Evolutionary conservation across 2,797 vertebrate species (phyloP).

Genomic region (Decapterus maruadsi): DNA sequence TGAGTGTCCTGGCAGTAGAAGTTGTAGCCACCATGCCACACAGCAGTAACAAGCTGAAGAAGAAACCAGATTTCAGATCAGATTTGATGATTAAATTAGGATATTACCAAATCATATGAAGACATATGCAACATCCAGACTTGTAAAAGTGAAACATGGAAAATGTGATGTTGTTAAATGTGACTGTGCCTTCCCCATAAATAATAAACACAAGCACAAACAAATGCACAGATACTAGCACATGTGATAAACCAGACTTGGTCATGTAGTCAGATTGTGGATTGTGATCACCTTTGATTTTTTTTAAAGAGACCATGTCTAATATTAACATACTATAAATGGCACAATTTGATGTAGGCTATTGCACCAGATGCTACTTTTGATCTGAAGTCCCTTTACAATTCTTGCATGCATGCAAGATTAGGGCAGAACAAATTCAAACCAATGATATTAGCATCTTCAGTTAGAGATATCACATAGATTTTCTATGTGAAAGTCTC

Average conservation of each 20-base stretch:
- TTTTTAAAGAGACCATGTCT: too few relatives aligned
- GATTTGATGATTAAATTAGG: neutral
- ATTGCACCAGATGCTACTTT: neutral
- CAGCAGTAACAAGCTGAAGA: conserved; percentile 89
- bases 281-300: neutral
- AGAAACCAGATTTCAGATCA: conserved; percentile 41
- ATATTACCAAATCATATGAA: neutral
- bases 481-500: neutral
- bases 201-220: neutral
- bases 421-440: neutral
- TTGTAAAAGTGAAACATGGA: neutral
- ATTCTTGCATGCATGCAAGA: neutral
- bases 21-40: conserved; percentile 92
- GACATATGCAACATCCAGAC: neutral
- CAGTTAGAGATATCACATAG: neutral
- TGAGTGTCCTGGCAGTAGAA: conserved; percentile 95
- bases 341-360: neutral
- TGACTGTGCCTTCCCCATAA: neutral
- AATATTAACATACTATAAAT: neutral
- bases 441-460: too few relatives aligned
- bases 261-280: neutral
- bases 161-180: neutral
- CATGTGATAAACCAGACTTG: neutral
- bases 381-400: neutral
- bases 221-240: neutral